Percentiles rank a stretch among this genome's conserved stretches.
Conservation (phyloP, 2,113 vertebrate genomes). For the Tylochromis polylepis region DNA sequence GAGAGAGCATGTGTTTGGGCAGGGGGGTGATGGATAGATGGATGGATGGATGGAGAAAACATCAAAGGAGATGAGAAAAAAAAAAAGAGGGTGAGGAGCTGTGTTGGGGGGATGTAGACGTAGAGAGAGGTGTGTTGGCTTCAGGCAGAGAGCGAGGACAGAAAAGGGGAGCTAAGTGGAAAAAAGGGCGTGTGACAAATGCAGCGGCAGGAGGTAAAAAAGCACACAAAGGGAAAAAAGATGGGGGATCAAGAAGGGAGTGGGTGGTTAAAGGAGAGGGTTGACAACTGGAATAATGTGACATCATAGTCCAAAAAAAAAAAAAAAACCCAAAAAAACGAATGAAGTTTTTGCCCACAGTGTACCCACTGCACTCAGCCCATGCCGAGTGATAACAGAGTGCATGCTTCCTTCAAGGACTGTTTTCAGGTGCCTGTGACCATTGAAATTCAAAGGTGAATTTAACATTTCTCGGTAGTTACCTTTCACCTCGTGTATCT, state of each 20-base stretch:
- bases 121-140: constrained; percentile 36
- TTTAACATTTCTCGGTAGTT: background rate
- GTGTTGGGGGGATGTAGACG: constrained; percentile 12
- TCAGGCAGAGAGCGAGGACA: constrained; percentile 17
- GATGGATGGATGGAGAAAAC: constrained; percentile 21
- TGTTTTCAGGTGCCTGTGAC: background rate
- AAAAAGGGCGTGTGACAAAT: constrained; percentile 41
- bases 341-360: background rate
- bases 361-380: background rate
- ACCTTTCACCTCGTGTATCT: background rate
- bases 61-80: constrained; percentile 19
- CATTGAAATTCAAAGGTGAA: background rate
- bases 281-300: constrained; percentile 34
- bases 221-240: constrained; percentile 31
- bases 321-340: background rate
- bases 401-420: background rate
- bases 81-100: background rate
- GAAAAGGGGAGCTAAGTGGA: constrained; percentile 9
- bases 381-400: background rate
- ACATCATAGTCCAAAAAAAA: constrained; percentile 7
- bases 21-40: constrained; percentile 29
- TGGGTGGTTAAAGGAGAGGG: background rate
- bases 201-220: constrained; percentile 17
- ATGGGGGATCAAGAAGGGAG: background rate
- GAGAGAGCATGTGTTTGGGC: background rate